Evolutionary conservation across 2,888 invertebrate genomes (phyloP).

Genomic region (Amphipyra tragopoginis): DNA sequence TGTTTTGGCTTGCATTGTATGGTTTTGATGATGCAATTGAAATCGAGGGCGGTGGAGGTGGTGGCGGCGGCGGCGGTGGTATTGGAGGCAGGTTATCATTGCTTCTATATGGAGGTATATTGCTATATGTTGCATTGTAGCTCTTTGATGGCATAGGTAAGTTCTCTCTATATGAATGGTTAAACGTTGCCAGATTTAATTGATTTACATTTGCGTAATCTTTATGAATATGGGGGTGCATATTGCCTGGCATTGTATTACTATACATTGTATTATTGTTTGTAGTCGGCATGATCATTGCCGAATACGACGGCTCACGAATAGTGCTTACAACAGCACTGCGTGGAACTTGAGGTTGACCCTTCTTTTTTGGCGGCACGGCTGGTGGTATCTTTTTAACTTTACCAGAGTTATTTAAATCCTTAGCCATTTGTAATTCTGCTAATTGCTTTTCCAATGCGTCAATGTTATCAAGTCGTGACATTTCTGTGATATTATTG

Average conservation of each 20-base stretch:
- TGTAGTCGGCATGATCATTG: slow-evolving; percentile 84
- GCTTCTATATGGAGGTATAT: slow-evolving; percentile 80
- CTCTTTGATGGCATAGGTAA: slow-evolving; percentile 64
- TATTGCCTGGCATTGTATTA: slow-evolving; percentile 64
- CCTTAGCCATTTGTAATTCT: slow-evolving; percentile 91
- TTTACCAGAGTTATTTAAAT: slow-evolving; percentile 71
- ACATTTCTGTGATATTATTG: slow-evolving; percentile 71
- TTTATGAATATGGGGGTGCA: slow-evolving; percentile 64
- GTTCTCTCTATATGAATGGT: slow-evolving; percentile 65
- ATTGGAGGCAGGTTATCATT: slow-evolving; percentile 86
- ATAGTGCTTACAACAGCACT: slow-evolving; percentile 93
- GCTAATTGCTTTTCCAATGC: slow-evolving; percentile 93
- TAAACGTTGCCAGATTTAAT: slow-evolving; percentile 62
- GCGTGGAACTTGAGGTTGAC: slow-evolving; percentile 92
- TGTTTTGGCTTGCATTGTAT: slow-evolving; percentile 76
- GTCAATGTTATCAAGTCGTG: slow-evolving; percentile 88
- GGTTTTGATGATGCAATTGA: slow-evolving; percentile 58
- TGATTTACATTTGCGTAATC: slow-evolving; percentile 82
- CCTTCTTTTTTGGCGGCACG: slow-evolving; percentile 95
- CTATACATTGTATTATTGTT: slow-evolving; percentile 78
- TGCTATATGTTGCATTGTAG: slow-evolving; percentile 90
- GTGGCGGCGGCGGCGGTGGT: slow-evolving; percentile 90
- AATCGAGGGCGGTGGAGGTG: slow-evolving; percentile 85
- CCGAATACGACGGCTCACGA: slow-evolving; percentile 93
- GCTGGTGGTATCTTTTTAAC: slow-evolving; percentile 93